A percentile compares a stretch with the other conserved stretches of the same genome.
These are phyloP conservation scores for Dicrostonyx torquatus DNA, from an alignment of 2,797 vertebrate species.

Conservation along the genomic window DNA sequence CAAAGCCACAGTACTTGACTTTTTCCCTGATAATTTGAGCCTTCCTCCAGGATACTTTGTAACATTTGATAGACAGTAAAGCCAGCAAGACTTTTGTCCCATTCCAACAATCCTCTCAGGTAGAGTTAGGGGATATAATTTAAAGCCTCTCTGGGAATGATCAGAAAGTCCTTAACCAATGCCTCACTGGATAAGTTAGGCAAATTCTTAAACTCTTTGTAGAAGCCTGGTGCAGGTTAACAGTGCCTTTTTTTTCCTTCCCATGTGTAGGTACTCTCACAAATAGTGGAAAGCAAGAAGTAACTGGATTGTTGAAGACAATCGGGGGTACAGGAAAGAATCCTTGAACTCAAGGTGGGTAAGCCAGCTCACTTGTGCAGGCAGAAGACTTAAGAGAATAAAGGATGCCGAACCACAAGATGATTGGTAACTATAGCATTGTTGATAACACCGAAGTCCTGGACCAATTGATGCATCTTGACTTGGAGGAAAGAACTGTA, in stretches of 20 bases:
- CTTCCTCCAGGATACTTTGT: neutral
- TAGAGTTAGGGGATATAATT: neutral
- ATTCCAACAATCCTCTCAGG: too few species aligned
- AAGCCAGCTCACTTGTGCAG: neutral
- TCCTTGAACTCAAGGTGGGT: neutral
- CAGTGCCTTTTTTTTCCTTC: neutral
- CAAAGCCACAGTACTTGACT: neutral
- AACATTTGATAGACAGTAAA: neutral
- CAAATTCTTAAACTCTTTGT: neutral
- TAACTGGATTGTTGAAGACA: neutral
- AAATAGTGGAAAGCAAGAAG: neutral
- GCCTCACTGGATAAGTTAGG: neutral
- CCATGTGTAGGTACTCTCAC: neutral
- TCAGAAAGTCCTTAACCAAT: neutral
- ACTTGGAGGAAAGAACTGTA: neutral
- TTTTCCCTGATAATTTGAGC: neutral
- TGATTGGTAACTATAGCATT: neutral
- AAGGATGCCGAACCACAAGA: neutral
- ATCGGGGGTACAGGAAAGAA: neutral
- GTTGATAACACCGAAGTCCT: neutral
- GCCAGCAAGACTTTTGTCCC: neutral
- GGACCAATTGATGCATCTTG: neutral
- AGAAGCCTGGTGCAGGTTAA: neutral
- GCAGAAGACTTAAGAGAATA: neutral
- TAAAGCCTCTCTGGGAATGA: neutral